Evolutionary conservation across 2,113 vertebrate species (phyloP), one percentile per base, ranked within the genome.

Genomic region (Heterotilapia buettikoferi): DNA sequence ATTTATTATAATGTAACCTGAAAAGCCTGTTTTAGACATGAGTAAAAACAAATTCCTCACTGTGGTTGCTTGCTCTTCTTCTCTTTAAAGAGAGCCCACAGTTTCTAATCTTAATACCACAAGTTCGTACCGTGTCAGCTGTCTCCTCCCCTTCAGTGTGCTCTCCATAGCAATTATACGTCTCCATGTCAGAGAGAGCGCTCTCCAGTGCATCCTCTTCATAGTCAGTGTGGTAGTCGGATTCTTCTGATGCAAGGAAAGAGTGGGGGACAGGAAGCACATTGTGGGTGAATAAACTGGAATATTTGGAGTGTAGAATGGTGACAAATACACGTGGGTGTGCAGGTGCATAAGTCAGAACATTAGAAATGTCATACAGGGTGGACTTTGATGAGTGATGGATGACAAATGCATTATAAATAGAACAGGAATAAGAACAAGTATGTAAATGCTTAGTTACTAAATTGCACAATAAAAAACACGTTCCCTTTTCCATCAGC

Each of bases 151-250:
- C 96, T 86, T 96, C 85, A 45, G 96, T 94, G 84, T 93, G 92
- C 94, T 97, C 94, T 73, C 94, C 90, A 2, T 84, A 91, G 90
- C 90, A 89, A 89, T 50, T 86, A 85, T 92, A 92, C 1, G 84
- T 84, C 88, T 97, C 96, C 91, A 94, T 89, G 89, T 97, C 97
- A 14, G 96, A 97, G 54, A 95, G 90, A 40, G 96, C 96, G 13
- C 96, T 96, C 92, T 96, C 97, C 91, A 95, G 38, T 73, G 97
- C 97, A 86, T 99, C 98, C 89, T 97, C 97, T 86, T 99, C 98
- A 0, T 97, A 98, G 91, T 99, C 98, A 0, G 98, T 98, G 92
- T 98, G 98, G 95, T 98, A 98, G 95, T 99, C 98, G 1, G 98
- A 99, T 90, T 98, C 98, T 31, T 98, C 98, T 99, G 82, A 71